A percentile compares a stretch with the other conserved stretches of the same genome.
phyloP scores from a whole-genome alignment of 2,888 invertebrate genomes.

The Himalopsyche anomala region DNA sequence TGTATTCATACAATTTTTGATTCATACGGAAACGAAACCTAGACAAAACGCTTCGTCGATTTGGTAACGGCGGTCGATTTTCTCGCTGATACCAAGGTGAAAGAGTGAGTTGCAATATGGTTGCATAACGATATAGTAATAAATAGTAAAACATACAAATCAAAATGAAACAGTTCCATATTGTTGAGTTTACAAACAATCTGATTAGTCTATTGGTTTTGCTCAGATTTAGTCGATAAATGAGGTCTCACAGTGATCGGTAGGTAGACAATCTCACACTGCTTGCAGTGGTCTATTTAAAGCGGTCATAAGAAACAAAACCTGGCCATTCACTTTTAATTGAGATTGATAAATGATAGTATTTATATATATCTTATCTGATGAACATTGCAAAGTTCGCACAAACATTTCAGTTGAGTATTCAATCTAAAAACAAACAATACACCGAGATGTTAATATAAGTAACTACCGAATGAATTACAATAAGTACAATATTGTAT shows the following conservation, averaged over 20 bases:
- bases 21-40: no score
- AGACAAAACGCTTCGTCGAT: no score
- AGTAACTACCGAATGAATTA: background rate
- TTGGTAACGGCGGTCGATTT: no score
- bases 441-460: background rate
- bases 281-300: conserved; percentile 27
- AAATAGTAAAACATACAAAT: no score
- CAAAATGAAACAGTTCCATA: no score
- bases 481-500: no score
- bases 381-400: conserved; percentile 1
- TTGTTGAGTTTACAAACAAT: background rate
- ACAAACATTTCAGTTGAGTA: conserved; percentile 36
- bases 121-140: no score
- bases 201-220: conserved; percentile 15
- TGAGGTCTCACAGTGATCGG: background rate
- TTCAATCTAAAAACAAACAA: conserved; percentile 19
- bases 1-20: no score
- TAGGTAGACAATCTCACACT: conserved; percentile 5
- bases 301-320: conserved; percentile 27
- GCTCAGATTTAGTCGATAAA: background rate
- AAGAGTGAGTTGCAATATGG: no score
- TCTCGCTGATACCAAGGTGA: no score
- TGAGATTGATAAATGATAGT: conserved; percentile 38
- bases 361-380: conserved; percentile 38
- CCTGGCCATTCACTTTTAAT: conserved; percentile 38